A percentile compares a stretch with the other conserved stretches of the same genome.
Evolutionary conservation across 2,113 vertebrate species (phyloP).

Genomic region (Eira barbara): DNA sequence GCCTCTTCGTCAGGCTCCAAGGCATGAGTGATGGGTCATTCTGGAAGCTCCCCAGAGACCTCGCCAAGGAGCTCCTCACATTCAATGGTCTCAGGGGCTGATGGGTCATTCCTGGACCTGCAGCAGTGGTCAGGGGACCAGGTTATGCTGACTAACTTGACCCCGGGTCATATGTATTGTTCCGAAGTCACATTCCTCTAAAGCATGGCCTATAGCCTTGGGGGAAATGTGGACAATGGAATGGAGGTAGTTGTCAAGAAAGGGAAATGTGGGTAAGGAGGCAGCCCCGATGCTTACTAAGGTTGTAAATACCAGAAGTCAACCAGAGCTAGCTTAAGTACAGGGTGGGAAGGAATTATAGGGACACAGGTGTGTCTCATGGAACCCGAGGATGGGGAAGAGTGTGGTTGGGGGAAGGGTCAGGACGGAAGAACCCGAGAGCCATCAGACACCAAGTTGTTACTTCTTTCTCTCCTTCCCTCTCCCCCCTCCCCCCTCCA

Average conservation of each 20-base stretch:
- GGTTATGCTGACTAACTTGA: neutral
- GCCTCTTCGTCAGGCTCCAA: neutral
- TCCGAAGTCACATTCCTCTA: neutral
- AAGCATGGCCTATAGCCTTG: neutral
- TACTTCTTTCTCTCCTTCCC: neutral
- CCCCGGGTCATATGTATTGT: neutral
- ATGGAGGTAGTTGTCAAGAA: neutral
- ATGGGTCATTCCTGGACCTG: neutral
- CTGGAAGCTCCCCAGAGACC: neutral
- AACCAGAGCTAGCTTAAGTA: neutral
- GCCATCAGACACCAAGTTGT: neutral
- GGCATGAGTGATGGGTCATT: neutral
- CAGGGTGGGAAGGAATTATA: neutral
- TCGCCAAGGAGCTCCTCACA: neutral
- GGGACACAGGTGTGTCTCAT: fast-evolving
- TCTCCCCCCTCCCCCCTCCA: too few relatives aligned
- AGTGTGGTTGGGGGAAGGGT: fast-evolving
- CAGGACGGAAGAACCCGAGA: neutral
- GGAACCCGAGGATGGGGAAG: neutral
- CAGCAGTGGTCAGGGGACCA: neutral
- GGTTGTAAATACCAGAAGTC: neutral
- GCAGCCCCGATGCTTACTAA: neutral
- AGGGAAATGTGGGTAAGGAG: neutral
- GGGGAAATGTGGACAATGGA: neutral
- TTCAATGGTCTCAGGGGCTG: neutral